Conservation (phyloP, 2,797 vertebrate genomes). For the Labeo calbasu region DNA sequence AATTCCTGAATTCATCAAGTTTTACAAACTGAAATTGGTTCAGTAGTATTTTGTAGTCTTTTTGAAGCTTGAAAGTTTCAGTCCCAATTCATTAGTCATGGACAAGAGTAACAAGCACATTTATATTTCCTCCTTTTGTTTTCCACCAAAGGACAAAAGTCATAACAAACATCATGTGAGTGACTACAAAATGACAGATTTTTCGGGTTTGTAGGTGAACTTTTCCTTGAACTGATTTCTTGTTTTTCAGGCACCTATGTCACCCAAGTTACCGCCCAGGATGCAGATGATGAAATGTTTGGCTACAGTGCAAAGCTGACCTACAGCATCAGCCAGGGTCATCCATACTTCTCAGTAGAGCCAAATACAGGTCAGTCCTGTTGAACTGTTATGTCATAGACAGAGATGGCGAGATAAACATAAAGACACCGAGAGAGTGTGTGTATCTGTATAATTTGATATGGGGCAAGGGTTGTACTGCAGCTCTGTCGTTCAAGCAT, state of each 20-base stretch:
- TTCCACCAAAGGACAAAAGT: not conserved
- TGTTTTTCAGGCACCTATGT: constrained; percentile 87
- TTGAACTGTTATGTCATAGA: constrained; percentile 35
- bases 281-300: constrained; percentile 94
- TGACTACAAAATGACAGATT: not conserved
- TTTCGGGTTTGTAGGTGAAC: not conserved
- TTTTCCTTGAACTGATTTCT: constrained; percentile 30
- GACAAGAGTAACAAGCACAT: not conserved
- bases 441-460: constrained; percentile 27
- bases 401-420: constrained; percentile 4
- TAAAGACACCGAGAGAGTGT: not conserved
- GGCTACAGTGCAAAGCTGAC: constrained; percentile 91
- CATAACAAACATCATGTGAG: not conserved
- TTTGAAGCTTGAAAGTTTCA: not conserved
- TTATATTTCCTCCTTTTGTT: not conserved
- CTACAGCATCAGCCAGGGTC: constrained; percentile 94
- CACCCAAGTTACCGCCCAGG: constrained; percentile 93
- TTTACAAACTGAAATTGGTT: not conserved
- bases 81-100: not conserved
- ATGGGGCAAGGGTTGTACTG: constrained; percentile 42
- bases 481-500: constrained; percentile 42
- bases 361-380: constrained; percentile 86
- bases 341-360: constrained; percentile 96
- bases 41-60: not conserved
- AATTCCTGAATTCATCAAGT: not conserved